Evolutionary conservation across 2,888 invertebrate genomes (phyloP), one percentile per base, ranked within the genome.

Genomic region (Aporophyla lueneburgensis): DNA sequence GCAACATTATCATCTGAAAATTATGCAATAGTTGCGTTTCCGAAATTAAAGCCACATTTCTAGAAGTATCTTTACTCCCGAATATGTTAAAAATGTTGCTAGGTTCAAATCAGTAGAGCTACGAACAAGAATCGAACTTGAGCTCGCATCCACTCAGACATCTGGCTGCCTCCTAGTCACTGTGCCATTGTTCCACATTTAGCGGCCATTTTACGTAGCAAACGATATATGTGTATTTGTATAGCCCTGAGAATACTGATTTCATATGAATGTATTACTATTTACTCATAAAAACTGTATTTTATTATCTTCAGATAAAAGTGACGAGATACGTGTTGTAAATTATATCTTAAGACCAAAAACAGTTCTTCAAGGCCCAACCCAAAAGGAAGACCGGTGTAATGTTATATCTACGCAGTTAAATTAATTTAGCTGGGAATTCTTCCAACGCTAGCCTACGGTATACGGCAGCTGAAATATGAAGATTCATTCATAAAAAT

Each of bases 241-340:
- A 0, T 73, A 58, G 46, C 73, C 51, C 59, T 70, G 69, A 78
- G 49, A 56, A 65, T 51, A 72, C 63, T 59, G 53, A 56, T 73
- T 53, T 27, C n/a, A 61, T 78, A 43, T 72, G 33, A 82, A 82
- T 78, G 78, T 66, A 27, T 56, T 46, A 66, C 46, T 84, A 84
- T 84, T 84, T 74, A 56, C 66, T 67, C 27, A 43, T 21, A 3
- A 54, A 71, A 70, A 66, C 33, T 5, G 43, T 61, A 62, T 19
- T 65, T 74, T 73, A 83, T 84, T 84, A 84, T 81, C 81, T 81
- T 46, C 4, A 70, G 81, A 81, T 84, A 78, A 74, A 43, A 71
- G 43, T 69, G 66, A 59, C 9, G n/a, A 68, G 51, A 46, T 59
- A 80, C 2, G 14, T 40, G 33, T 49, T 61, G 76, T 69, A 24